Evolutionary conservation across 2,113 vertebrate genomes (phyloP).

Genomic region (Hemicordylus capensis): DNA sequence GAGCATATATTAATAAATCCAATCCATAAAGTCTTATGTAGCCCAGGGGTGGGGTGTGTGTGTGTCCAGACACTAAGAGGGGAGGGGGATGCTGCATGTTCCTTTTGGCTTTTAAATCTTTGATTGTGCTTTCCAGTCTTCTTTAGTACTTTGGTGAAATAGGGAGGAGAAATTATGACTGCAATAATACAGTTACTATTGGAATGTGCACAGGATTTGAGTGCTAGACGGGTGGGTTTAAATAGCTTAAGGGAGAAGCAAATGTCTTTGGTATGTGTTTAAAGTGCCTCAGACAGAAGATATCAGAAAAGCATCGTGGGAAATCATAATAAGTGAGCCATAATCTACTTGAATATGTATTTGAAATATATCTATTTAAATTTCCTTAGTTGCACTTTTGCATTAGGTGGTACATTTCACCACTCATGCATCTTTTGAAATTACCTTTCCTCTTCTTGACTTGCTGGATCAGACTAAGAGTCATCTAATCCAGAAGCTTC

Average conservation of each 20-base stretch:
- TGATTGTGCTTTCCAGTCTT: conserved; percentile 65
- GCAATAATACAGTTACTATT: conserved; percentile 41
- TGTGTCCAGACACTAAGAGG: conserved; percentile 45
- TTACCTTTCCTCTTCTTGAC: not conserved
- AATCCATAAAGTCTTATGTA: conserved; percentile 39
- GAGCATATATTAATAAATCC: conserved; percentile 41
- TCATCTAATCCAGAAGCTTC: not conserved
- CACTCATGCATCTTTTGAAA: conserved; percentile 15
- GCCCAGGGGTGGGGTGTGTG: conserved; percentile 19
- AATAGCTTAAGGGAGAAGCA: conserved; percentile 58
- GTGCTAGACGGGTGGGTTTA: conserved; percentile 59
- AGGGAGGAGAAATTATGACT: conserved; percentile 53
- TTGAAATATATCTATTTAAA: too few species aligned
- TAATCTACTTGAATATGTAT: conserved; percentile 55
- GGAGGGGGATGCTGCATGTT: conserved; percentile 58
- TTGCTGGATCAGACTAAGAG: not conserved
- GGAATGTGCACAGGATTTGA: conserved; percentile 44
- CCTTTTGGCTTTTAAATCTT: conserved; percentile 63
- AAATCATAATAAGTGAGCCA: conserved; percentile 41
- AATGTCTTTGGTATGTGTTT: conserved; percentile 55
- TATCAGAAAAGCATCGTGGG: conserved; percentile 40
- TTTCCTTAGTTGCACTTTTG: too few species aligned
- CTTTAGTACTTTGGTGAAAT: conserved; percentile 43
- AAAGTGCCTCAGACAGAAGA: conserved; percentile 56
- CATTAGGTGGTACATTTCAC: conserved; percentile 21